Base-by-base conservation (phyloP, 2,888 invertebrate species). In the Luperina testacea region DNA sequence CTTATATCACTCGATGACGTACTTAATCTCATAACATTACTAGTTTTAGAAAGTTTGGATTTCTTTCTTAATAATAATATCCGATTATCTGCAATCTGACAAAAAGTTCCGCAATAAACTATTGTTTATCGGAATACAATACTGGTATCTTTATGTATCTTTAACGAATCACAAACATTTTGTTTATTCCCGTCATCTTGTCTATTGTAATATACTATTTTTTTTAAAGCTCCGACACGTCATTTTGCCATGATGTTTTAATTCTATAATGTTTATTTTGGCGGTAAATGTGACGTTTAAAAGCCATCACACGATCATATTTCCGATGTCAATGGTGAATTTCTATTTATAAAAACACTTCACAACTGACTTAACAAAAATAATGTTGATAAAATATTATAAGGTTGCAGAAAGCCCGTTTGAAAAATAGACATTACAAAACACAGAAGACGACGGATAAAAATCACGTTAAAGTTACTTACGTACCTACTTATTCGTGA, bases 401-500 rank as follows among this genome's bases (percentile, higher is more conserved):
- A 32, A 72, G 1, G 42, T 15, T 57, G 57, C 5, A 20, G 20
- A 32, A 42, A 63, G 5, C 15, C 15, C 17, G 24, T n/a, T 32
- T 17, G 7, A 2, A 64, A 78, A 73, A 77, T 75, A 77, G 51
- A 72, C 24, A 59, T 57, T 15, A 71, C 57, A 69, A 75, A 74
- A 74, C 59, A 69, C 63, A 67, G 38, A 80, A 65, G 80, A 87
- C 88, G 89, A 86, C 79, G 82, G 86, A 85, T 84, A 80, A 86
- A 85, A 86, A 83, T 85, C 88, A 85, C 82, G 81, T 78, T 81
- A 82, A 78, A 82, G 81, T 48, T 48, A 86, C 86, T 48, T 48
- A 85, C 86, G 79, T 82, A 87, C 84, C 79, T 88, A 88, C 84
- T 80, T 88, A 88, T 86, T 84, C 89, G 84, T 85, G 80, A 89